phyloP scores from a whole-genome alignment of 92 coral and sea anemone species.

The Palythoa grandiflora region DNA sequence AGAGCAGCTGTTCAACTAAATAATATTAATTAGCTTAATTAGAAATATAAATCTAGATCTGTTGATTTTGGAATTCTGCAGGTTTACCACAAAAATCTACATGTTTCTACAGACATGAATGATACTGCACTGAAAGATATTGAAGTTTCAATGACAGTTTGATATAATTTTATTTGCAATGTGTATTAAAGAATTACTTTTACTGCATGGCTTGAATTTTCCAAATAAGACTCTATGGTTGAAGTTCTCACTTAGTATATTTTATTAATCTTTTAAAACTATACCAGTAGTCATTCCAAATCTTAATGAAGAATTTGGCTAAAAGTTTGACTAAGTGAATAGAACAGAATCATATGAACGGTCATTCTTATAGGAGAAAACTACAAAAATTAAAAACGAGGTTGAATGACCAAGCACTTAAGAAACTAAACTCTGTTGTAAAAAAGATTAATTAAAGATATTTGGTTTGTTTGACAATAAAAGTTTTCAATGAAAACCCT shows the following conservation, averaged over 20 bases:
- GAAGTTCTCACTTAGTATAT: neutral
- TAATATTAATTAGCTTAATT: neutral
- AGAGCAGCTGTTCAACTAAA: neutral
- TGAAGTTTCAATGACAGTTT: neutral
- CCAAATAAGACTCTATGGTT: neutral
- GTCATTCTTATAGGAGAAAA: no score
- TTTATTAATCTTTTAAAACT: neutral
- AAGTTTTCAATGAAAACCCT: no score
- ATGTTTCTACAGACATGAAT: neutral
- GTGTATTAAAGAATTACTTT: neutral
- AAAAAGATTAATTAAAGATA: no score
- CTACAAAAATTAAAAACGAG: no score
- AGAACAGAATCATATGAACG: no score
- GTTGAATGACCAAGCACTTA: no score
- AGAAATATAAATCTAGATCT: neutral
- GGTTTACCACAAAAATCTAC: neutral
- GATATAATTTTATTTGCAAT: neutral
- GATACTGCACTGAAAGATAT: neutral
- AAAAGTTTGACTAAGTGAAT: no score
- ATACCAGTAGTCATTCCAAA: neutral
- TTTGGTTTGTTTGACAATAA: no score
- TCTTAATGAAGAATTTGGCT: neutral
- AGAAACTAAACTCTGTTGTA: no score
- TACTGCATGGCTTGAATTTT: neutral
- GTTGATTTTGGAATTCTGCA: neutral